Percentiles rank a stretch among this genome's conserved stretches.
These are phyloP conservation scores for Conomelus anceps DNA, from an alignment of 2,888 invertebrate species.

Conservation along the genomic window DNA sequence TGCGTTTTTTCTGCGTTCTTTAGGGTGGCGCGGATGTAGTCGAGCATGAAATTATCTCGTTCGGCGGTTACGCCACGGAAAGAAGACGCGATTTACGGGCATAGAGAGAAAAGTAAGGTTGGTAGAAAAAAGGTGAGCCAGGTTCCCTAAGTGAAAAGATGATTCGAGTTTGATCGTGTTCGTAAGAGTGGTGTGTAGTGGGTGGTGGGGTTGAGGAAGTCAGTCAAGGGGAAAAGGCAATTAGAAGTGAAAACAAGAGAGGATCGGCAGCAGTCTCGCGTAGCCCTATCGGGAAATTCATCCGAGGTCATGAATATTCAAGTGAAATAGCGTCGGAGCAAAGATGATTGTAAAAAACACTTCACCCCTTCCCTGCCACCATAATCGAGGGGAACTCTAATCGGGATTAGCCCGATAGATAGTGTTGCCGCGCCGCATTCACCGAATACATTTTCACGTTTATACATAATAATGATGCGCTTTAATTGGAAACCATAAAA, in stretches of 20 bases:
- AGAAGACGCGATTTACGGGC: not conserved
- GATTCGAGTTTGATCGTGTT: not conserved
- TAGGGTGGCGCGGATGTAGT: not conserved
- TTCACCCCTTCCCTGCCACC: not conserved
- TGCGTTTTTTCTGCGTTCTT: not conserved
- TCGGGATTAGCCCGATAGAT: slow-evolving; percentile 26
- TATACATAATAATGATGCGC: slow-evolving; percentile 20
- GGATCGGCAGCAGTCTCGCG: not conserved
- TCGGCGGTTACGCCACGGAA: not conserved
- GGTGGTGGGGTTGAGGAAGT: not conserved
- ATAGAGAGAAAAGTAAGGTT: not conserved
- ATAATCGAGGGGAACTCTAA: slow-evolving; percentile 14
- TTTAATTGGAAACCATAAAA: slow-evolving; percentile 17
- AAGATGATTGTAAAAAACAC: slow-evolving; percentile 26
- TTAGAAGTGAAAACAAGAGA: slow-evolving; percentile 10
- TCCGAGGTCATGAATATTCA: slow-evolving; percentile 24
- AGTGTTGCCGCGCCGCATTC: slow-evolving; percentile 17
- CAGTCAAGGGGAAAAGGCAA: not conserved
- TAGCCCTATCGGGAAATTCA: not conserved
- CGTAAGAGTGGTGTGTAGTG: not conserved
- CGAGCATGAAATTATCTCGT: not conserved
- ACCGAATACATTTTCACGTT: slow-evolving; percentile 19
- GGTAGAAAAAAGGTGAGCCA: not conserved
- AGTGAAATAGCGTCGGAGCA: slow-evolving; percentile 18
- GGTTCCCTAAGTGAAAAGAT: not conserved